Base-by-base conservation (phyloP, 2,888 invertebrate genomes). In the Perithous albicinctus region DNA sequence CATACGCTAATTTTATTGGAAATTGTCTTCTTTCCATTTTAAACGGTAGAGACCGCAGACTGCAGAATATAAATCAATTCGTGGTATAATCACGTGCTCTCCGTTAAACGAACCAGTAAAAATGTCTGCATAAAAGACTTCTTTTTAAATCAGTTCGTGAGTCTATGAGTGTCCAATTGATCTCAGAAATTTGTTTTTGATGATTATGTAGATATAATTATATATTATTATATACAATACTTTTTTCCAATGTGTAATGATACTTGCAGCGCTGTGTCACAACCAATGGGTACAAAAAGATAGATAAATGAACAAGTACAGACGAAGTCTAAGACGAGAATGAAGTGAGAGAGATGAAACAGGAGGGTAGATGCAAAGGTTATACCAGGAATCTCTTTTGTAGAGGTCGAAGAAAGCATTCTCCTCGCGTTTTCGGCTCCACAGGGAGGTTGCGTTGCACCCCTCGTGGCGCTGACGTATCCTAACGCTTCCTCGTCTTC, bases 351-450 rank as follows among this genome's bases (percentile, higher is more conserved):
- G 48, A 18, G 35, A 51, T 4, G 35, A 41, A 32, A 46, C 41
- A 69, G 18, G 20, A 48, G 46, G 46, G 46, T 23, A 38, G 15
- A 12, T 15, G 46, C 46, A 26, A 2, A 15, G 32, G 67, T 61
- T 32, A 61, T 46, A 81, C 63, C 78, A 74, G 81, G 81, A 81
- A 81, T 81, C 67, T 78, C 64, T 69, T 78, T 78, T 74, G 77
- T 74, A 46, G 74, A 69, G 67, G 67, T 66, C 51, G 76, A 69
- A 35, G 67, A 61, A 72, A 75, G 75, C 59, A 76, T 76, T 76
- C 76, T 67, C 67, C 67, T 76, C 67, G 76, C 67, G 76, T 76
- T 76, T 76, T 76, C 59, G 76, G 61, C 59, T 48, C 66, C 26
- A 26, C 48, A 18, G 38, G 38, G 59, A 46, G 20, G 56, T 10